phyloP scores from a whole-genome alignment of 2,888 invertebrate genomes.

The Syritta pipiens region DNA sequence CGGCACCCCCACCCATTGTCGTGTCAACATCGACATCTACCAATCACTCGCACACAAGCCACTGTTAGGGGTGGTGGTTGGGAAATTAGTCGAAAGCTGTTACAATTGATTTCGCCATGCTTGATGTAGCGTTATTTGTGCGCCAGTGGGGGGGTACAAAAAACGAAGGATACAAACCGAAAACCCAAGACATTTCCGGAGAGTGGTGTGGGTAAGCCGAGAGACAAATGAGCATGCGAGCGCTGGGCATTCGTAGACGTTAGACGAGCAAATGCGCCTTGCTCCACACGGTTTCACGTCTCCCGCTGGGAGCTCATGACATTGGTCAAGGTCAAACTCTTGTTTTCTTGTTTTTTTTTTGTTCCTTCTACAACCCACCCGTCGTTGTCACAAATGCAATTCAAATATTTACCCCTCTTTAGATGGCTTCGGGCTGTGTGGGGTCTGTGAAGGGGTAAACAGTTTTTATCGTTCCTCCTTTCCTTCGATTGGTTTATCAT shows the following conservation, averaged over 20 bases:
- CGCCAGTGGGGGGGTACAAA: constrained; percentile 36
- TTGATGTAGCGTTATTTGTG: constrained; percentile 42
- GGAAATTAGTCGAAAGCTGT: constrained; percentile 59
- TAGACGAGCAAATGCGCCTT: background rate
- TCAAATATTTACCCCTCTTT: constrained; percentile 18
- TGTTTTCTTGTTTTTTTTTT: background rate
- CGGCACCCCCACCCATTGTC: background rate
- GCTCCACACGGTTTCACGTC: background rate
- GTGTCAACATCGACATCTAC: constrained; percentile 46
- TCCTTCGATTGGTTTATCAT: constrained; percentile 42
- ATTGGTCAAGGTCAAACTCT: constrained; percentile 54
- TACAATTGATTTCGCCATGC: constrained; percentile 50
- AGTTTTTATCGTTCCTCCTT: constrained; percentile 20
- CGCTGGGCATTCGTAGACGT: constrained; percentile 11
- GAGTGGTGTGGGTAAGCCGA: constrained; percentile 5
- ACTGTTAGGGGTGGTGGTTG: constrained; percentile 16
- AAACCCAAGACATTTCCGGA: constrained; percentile 7
- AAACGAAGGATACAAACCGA: constrained; percentile 7
- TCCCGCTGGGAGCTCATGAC: constrained; percentile 28
- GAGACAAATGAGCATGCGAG: constrained; percentile 5
- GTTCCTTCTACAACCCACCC: background rate
- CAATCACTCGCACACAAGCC: constrained; percentile 47
- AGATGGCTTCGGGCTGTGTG: background rate
- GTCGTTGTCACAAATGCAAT: constrained; percentile 36
- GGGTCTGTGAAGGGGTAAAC: constrained; percentile 5